Percentiles rank a stretch among this genome's conserved stretches.
phyloP scores from a whole-genome alignment of 92 coral and sea anemone genomes.

The Anthopleura xanthogrammica region DNA sequence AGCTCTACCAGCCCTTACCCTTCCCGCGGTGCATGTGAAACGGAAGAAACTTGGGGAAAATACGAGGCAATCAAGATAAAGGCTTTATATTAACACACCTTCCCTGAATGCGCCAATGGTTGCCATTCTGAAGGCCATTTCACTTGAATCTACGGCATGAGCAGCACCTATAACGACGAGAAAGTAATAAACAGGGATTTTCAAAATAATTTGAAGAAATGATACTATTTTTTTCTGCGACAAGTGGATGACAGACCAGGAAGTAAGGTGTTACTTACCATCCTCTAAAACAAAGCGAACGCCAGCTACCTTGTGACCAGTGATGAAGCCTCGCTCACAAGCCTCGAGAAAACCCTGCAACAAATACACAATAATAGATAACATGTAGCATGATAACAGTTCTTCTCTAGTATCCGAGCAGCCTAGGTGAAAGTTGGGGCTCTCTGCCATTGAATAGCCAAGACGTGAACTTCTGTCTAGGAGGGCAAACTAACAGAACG shows the following conservation, averaged over 20 bases:
- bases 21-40: too few relatives aligned
- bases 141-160: slow-evolving; percentile 98
- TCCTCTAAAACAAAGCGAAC: slow-evolving; percentile 89
- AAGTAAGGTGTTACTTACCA: slow-evolving; percentile 53
- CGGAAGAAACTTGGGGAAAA: too few relatives aligned
- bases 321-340: slow-evolving; percentile 90
- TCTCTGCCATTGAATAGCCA: too few relatives aligned
- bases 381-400: too few relatives aligned
- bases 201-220: too few relatives aligned
- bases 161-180: slow-evolving; percentile 70
- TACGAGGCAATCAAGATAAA: not conserved
- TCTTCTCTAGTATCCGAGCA: too few relatives aligned
- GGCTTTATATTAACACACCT: slow-evolving; percentile 43
- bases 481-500: too few relatives aligned
- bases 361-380: not conserved
- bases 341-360: slow-evolving; percentile 93
- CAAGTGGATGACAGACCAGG: too few relatives aligned
- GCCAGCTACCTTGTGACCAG: slow-evolving; percentile 95
- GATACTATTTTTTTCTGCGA: too few relatives aligned
- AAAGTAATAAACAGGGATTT: not conserved
- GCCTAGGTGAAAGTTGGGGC: too few relatives aligned
- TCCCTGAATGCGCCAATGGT: slow-evolving; percentile 97
- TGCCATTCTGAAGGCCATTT: slow-evolving; percentile 92
- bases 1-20: too few relatives aligned
- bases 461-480: too few relatives aligned